phyloP scores from a whole-genome alignment of 2,888 invertebrate genomes.

The Agrochola circellaris region DNA sequence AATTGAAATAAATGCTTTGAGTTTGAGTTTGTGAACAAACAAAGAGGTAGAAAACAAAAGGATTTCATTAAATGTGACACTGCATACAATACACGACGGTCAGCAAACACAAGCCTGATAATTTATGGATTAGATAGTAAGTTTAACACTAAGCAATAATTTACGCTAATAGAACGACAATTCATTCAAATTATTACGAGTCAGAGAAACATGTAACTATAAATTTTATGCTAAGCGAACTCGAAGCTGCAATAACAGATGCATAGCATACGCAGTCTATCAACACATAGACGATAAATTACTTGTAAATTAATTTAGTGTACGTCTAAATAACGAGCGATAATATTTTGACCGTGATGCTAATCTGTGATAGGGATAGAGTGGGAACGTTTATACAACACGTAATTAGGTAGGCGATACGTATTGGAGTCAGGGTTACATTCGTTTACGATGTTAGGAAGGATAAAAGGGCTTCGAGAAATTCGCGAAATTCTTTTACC shows the following conservation, averaged over 20 bases:
- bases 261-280: constrained; percentile 27
- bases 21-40: constrained; percentile 11
- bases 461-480: constrained; percentile 22
- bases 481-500: constrained; percentile 10
- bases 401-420: constrained; percentile 68
- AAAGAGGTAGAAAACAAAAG: constrained; percentile 26
- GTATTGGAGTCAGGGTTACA: constrained; percentile 68
- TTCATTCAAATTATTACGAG: constrained; percentile 42
- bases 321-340: constrained; percentile 58
- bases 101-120: constrained; percentile 4
- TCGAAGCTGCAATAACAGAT: constrained; percentile 22
- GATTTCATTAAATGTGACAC: constrained; percentile 31
- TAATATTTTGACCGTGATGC: constrained; percentile 68
- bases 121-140: constrained; percentile 22
- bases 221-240: constrained; percentile 22
- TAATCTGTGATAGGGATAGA: constrained; percentile 66
- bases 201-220: constrained; percentile 31
- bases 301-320: constrained; percentile 56
- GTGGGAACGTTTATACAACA: constrained; percentile 63
- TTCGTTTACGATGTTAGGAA: constrained; percentile 32
- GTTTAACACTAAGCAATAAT: constrained; percentile 31
- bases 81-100: background rate
- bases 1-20: no score
- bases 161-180: constrained; percentile 24
- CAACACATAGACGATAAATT: constrained; percentile 30